Evolutionary conservation across 2,797 vertebrate genomes (phyloP), one percentile per base, ranked within the genome.

Genomic region (Hyperoplus lanceolatus): DNA sequence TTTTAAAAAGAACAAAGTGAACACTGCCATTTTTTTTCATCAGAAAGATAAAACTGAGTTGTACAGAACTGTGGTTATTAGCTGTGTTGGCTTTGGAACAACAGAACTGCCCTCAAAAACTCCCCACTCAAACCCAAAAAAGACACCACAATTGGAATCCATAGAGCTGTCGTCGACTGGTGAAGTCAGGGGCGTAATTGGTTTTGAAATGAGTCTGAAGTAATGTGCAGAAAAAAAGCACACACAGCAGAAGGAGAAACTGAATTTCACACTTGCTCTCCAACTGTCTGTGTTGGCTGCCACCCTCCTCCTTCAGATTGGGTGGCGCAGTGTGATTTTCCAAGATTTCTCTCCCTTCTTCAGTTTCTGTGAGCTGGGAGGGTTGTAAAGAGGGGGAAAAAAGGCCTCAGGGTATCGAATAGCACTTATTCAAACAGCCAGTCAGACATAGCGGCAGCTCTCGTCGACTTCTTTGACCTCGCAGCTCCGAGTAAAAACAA

Each of bases 401-500:
- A 81, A 77, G 93, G 85, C 90, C 90, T 95, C 74, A 63, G 93
- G 93, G 96, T 97, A 97, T 98, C 96, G 87, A 95, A 96, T 97
- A 94, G 91, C 96, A 96, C 95, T 95, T 97, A 96, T 94, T 98
- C 95, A 97, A 97, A 97, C 96, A 96, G 91, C 84, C 94, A 90
- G 89, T 96, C 96, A 98, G 97, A 98, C 97, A 96, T 64, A 90
- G 96, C 48, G 96, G 96, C 97, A 96, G 94, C 96, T 94, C 94
- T 95, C 83, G 69, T 79, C 95, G 94, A 96, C 96, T 97, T 90
- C 89, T 93, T 83, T 97, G 97, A 97, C 97, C 97, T 93, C 82
- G 83, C 73, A 86, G 90, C 93, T 89, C 89, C 62, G 84, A 96
- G 95, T 91, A 91, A 97, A 97, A 98, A 97, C 96, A 97, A 97